Base-by-base conservation (phyloP, 2,888 invertebrate genomes). In the Caenorhabditis virilis region DNA sequence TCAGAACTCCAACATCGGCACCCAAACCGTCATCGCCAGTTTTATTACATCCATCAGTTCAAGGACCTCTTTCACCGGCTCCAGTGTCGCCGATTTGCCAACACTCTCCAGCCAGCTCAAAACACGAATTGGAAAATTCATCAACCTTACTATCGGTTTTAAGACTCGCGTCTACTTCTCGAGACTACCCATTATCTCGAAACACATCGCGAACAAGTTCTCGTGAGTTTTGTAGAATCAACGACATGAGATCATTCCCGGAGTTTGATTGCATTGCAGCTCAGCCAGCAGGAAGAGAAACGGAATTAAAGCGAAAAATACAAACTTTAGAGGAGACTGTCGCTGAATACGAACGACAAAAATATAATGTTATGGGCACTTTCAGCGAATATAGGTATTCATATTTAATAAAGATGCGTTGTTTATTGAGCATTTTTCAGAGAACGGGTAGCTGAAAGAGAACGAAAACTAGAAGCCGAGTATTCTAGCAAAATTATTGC, bases 401-500 rank as follows among this genome's bases (percentile, higher is more conserved):
- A 20, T 1, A 25, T 22, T 54, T 23, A 7, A 13, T n/a, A n/a
- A n/a, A n/a, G n/a, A n/a, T n/a, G n/a, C n/a, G n/a, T n/a, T n/a
- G n/a, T n/a, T n/a, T n/a, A n/a, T n/a, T n/a, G n/a, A n/a, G n/a
- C n/a, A 11, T 7, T 16, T 46, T 64, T 38, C 38, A 72, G 79
- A 23, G 82, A 82, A 60, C 63, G 79, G 26, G 81, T 83, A 16
- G 77, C 79, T 6, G 83, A 83, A 57, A 48, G 82, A 36, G 83
- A 83, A 60, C 68, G 82, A 41, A 83, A 78, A 50, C 54, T 83
- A 45, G 83, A 83, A 63, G 82, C 82, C 1, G 83, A 83, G 47
- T 84, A 83, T 61, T 80, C 81, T 7, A 61, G 73, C 42, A 80
- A 83, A 56, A 76, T 87, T 82, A 82, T 85, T 74, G 52, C 86